phyloP scores from a whole-genome alignment of 2,888 invertebrate species.

The Thecophora atra region DNA sequence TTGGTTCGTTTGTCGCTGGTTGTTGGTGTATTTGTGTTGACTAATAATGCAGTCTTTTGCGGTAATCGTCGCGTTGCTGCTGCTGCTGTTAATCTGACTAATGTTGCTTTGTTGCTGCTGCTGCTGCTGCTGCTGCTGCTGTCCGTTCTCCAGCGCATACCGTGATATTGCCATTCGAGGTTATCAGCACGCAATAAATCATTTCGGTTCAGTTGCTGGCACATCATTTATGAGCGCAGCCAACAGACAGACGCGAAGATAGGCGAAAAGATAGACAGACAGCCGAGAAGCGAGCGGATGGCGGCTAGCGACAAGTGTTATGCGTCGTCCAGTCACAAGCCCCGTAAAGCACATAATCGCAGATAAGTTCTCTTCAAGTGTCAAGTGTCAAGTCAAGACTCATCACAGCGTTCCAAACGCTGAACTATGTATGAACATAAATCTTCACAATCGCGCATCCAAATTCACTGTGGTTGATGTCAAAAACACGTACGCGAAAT shows the following conservation, averaged over 20 bases:
- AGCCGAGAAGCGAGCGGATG: background rate
- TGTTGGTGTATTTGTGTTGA: constrained; percentile 2
- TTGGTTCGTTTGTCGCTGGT: background rate
- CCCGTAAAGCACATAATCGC: background rate
- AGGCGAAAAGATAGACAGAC: background rate
- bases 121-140: constrained; percentile 13
- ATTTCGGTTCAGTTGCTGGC: constrained; percentile 38
- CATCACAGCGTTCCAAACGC: background rate
- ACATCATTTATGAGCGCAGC: constrained; percentile 21
- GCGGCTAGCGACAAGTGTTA: background rate
- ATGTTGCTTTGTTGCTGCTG: background rate
- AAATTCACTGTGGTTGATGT: no score
- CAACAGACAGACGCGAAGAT: background rate
- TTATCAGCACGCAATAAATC: constrained; percentile 42
- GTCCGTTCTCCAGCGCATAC: background rate
- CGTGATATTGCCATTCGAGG: constrained; percentile 35
- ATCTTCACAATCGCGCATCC: background rate
- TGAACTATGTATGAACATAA: background rate
- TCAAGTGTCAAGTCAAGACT: no score
- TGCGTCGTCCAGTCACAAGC: background rate
- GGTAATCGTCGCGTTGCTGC: background rate
- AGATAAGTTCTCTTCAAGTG: background rate
- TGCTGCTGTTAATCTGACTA: background rate
- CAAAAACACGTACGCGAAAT: no score
- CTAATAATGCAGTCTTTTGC: constrained; percentile 1